Conservation (phyloP, 2,888 invertebrate species). For the Balanococcus diminutus region DNA sequence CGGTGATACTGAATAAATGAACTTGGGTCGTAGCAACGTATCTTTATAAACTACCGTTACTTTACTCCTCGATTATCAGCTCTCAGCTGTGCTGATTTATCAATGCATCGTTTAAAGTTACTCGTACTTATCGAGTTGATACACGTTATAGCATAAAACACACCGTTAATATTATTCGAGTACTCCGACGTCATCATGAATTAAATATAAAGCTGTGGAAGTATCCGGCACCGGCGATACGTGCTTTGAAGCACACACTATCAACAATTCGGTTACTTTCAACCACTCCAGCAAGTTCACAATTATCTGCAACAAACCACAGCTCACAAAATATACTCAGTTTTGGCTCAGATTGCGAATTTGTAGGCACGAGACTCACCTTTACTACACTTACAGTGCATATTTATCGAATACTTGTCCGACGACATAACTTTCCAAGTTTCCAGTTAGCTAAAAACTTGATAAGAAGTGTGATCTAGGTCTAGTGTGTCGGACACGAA, state of each 20-base stretch:
- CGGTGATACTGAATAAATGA: neutral
- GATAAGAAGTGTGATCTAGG: neutral
- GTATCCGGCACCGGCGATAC: too few species aligned
- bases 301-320: neutral
- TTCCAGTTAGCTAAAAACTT: neutral
- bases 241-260: too few species aligned
- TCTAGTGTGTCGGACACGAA: too few species aligned
- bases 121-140: neutral
- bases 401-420: too few species aligned
- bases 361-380: too few species aligned
- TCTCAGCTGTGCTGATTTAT: neutral
- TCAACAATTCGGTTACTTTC: too few species aligned
- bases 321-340: neutral
- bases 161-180: neutral
- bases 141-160: neutral
- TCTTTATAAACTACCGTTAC: neutral
- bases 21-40: neutral
- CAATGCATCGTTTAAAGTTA: neutral
- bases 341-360: neutral
- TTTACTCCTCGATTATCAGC: too few species aligned
- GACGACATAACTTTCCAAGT: too few species aligned
- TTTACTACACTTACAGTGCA: too few species aligned
- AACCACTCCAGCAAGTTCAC: neutral
- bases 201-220: constrained; percentile 31
- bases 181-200: neutral